A percentile compares a stretch with the other conserved stretches of the same genome.
Conservation (phyloP, 1,140 invertebrate species). For the Drosophila yakuba region DNA sequence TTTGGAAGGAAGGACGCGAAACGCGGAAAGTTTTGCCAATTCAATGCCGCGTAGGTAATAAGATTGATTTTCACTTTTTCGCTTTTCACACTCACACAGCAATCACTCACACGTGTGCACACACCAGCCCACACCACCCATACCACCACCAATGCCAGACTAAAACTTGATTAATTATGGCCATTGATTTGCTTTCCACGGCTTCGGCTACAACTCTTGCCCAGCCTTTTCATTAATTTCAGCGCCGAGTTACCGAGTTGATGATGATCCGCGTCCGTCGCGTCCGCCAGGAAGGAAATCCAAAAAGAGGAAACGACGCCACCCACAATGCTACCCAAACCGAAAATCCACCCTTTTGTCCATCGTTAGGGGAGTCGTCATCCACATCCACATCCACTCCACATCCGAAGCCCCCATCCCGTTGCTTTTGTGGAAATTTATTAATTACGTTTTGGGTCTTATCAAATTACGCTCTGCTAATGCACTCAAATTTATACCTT, state of each 20-base stretch:
- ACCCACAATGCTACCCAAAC: constrained; percentile 6
- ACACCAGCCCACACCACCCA: not conserved
- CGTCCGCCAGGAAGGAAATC: not conserved
- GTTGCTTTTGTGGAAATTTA: constrained; percentile 66
- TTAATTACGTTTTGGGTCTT: constrained; percentile 82
- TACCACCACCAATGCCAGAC: constrained; percentile 21
- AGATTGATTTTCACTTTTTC: constrained; percentile 82
- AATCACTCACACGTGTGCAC: constrained; percentile 70
- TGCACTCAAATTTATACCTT: constrained; percentile 83
- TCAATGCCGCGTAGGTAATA: constrained; percentile 71
- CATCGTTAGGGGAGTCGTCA: constrained; percentile 6
- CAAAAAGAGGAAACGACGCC: constrained; percentile 3
- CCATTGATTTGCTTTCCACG: constrained; percentile 82
- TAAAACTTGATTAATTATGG: constrained; percentile 83
- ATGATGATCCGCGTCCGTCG: constrained; percentile 3
- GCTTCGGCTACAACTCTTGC: constrained; percentile 65
- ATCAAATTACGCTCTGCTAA: constrained; percentile 82
- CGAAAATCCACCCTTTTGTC: constrained; percentile 38
- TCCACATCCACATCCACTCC: too few species aligned
- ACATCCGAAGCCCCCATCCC: not conserved
- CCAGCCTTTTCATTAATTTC: constrained; percentile 65
- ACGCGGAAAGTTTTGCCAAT: constrained; percentile 48
- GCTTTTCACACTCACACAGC: constrained; percentile 38
- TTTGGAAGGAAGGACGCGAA: not conserved
- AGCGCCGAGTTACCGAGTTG: constrained; percentile 40